Evolutionary conservation across 2,113 vertebrate genomes (phyloP).

Genomic region (Oncorhynchus clarkii): DNA sequence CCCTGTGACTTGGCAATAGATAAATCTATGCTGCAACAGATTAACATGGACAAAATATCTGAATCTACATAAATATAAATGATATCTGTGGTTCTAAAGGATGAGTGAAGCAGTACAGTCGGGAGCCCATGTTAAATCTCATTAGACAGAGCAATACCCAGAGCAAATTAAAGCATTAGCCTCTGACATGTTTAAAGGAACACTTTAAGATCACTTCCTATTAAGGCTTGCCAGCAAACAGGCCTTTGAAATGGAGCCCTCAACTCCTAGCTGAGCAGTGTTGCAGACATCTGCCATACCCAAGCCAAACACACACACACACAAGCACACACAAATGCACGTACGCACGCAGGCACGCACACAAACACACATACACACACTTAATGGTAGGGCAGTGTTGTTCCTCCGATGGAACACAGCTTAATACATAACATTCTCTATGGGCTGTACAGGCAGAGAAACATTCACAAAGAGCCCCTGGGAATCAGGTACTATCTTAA

Average conservation of each 20-base stretch:
- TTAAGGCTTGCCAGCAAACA: slow-evolving; percentile 67
- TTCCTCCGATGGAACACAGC: slow-evolving; percentile 37
- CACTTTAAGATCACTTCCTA: slow-evolving; percentile 75
- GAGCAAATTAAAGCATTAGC: slow-evolving; percentile 74
- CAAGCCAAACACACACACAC: too few relatives aligned
- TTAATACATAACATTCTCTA: slow-evolving; percentile 39
- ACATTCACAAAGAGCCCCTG: not conserved
- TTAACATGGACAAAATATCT: slow-evolving; percentile 25
- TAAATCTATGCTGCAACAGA: slow-evolving; percentile 38
- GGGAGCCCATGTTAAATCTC: slow-evolving; percentile 61
- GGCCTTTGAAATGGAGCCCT: slow-evolving; percentile 73
- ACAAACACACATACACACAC: too few relatives aligned
- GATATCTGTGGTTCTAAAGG: slow-evolving; percentile 43
- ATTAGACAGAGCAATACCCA: slow-evolving; percentile 70
- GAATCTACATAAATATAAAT: slow-evolving; percentile 40
- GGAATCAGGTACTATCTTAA: not conserved
- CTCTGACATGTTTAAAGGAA: slow-evolving; percentile 68
- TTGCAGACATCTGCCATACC: slow-evolving; percentile 74
- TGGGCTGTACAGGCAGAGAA: slow-evolving; percentile 25
- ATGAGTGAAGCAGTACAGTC: slow-evolving; percentile 19
- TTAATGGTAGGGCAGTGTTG: too few relatives aligned
- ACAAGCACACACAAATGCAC: too few relatives aligned
- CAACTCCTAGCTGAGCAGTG: slow-evolving; percentile 58
- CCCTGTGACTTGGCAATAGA: slow-evolving; percentile 22
- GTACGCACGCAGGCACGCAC: not conserved